Conservation (phyloP, 35 echinoderm and acorn worm species). For the Lytechinus variegatus region DNA sequence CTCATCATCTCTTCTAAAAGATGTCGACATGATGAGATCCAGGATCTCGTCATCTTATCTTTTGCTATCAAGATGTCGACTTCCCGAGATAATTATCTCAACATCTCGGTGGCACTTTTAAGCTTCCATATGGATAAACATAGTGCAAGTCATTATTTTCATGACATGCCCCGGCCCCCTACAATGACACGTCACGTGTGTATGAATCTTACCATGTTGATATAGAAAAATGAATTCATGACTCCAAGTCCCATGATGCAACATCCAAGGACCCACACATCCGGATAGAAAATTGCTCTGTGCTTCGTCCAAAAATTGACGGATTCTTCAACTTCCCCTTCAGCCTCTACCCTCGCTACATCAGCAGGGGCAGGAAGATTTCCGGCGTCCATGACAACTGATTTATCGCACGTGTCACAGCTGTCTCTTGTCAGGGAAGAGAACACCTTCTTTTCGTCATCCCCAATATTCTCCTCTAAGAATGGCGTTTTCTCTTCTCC, state of each 20-base stretch:
- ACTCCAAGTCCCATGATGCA: slow-evolving; percentile 60
- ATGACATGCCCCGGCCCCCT: too few relatives aligned
- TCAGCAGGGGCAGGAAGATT: not conserved
- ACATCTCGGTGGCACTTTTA: too few relatives aligned
- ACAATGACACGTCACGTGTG: not conserved
- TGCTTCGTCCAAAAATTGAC: not conserved
- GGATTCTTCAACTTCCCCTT: not conserved
- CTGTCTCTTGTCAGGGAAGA: not conserved
- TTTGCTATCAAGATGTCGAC: too few relatives aligned
- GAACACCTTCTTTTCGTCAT: not conserved
- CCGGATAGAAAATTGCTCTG: slow-evolving; percentile 63
- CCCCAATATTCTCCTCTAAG: not conserved
- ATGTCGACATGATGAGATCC: too few relatives aligned
- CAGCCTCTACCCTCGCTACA: not conserved
- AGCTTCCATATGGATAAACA: too few relatives aligned
- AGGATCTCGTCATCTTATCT: too few relatives aligned
- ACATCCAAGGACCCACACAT: slow-evolving; percentile 69
- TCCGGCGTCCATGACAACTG: not conserved
- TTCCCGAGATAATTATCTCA: too few relatives aligned
- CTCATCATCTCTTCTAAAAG: too few relatives aligned
- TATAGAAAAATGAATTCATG: slow-evolving; percentile 82
- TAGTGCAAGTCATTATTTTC: too few relatives aligned
- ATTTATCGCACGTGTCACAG: not conserved
- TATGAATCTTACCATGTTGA: slow-evolving; percentile 75
- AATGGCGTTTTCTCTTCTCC: not conserved